These are phyloP conservation scores for Anorthoa munda DNA, from an alignment of 2,888 invertebrate genomes.

Conservation along the genomic window DNA sequence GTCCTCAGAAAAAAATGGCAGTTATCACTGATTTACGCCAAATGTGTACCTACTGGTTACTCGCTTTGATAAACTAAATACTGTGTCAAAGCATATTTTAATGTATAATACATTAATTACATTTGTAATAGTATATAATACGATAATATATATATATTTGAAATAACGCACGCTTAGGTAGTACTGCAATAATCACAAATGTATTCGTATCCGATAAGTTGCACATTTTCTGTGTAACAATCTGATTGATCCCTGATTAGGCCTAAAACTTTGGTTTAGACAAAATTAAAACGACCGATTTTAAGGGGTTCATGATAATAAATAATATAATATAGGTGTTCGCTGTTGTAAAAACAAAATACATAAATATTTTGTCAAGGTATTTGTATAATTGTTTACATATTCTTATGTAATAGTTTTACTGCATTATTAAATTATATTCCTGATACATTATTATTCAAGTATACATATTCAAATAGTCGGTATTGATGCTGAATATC, in stretches of 20 bases:
- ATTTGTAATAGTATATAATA: conserved; percentile 1
- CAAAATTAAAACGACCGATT: not conserved
- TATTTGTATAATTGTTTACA: conserved; percentile 14
- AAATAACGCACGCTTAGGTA: conserved; percentile 30
- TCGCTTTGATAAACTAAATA: not conserved
- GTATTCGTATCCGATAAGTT: not conserved
- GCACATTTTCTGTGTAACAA: not conserved
- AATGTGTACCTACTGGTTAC: not conserved
- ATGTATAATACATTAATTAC: too few relatives aligned
- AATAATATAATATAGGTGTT: not conserved
- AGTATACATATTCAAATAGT: not conserved
- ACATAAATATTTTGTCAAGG: conserved; percentile 20
- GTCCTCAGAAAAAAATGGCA: conserved; percentile 2
- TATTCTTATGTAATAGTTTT: conserved; percentile 23
- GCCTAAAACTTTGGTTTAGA: not conserved
- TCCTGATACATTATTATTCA: conserved; percentile 5
- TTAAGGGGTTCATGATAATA: conserved; percentile 17
- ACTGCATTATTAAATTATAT: conserved; percentile 29
- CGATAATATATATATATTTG: not conserved
- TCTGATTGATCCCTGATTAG: not conserved
- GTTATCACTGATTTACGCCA: not conserved
- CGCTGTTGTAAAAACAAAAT: not conserved
- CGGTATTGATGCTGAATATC: conserved; percentile 7
- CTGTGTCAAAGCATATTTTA: conserved; percentile 22
- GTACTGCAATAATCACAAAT: conserved; percentile 10